Conservation (phyloP, 2,113 vertebrate species). For the Orientallactaga bullata region DNA sequence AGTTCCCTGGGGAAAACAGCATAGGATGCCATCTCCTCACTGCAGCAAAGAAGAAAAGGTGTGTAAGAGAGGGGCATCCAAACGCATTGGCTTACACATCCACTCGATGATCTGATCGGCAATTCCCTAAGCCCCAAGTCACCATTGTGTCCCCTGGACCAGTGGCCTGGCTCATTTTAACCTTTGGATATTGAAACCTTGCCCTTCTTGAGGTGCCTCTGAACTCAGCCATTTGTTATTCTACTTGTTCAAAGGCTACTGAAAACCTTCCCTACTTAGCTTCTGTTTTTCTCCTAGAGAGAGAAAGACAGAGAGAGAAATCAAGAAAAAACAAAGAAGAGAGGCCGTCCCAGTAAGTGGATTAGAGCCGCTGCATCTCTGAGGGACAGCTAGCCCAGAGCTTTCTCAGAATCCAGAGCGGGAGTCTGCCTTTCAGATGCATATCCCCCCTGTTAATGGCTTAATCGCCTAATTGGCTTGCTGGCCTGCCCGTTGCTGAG, state of each 20-base stretch:
- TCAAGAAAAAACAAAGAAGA: background rate
- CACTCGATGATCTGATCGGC: constrained; percentile 73
- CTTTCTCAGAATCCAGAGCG: constrained; percentile 89
- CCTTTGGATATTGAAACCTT: constrained; percentile 81
- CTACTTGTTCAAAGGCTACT: constrained; percentile 93
- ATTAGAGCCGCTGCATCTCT: constrained; percentile 93
- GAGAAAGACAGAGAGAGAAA: background rate
- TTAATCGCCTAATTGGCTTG: constrained; percentile 97
- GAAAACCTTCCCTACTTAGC: constrained; percentile 91
- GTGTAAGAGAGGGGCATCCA: constrained; percentile 48
- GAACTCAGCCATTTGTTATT: constrained; percentile 91
- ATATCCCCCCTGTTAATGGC: constrained; percentile 91
- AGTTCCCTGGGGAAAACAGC: background rate
- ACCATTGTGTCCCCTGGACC: constrained; percentile 71
- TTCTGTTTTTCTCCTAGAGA: constrained; percentile 87
- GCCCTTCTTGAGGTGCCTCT: constrained; percentile 82
- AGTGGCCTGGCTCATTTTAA: constrained; percentile 80
- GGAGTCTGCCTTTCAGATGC: constrained; percentile 91
- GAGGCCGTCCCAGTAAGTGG: constrained; percentile 89
- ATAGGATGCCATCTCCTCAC: background rate
- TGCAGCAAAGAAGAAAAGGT: constrained; percentile 63
- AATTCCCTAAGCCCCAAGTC: constrained; percentile 73
- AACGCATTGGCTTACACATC: constrained; percentile 71
- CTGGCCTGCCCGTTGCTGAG: constrained; percentile 90
- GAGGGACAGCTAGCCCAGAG: constrained; percentile 82